These are phyloP conservation scores for Hippolais icterina DNA, from an alignment of 2,113 vertebrate species.

Conservation along the genomic window DNA sequence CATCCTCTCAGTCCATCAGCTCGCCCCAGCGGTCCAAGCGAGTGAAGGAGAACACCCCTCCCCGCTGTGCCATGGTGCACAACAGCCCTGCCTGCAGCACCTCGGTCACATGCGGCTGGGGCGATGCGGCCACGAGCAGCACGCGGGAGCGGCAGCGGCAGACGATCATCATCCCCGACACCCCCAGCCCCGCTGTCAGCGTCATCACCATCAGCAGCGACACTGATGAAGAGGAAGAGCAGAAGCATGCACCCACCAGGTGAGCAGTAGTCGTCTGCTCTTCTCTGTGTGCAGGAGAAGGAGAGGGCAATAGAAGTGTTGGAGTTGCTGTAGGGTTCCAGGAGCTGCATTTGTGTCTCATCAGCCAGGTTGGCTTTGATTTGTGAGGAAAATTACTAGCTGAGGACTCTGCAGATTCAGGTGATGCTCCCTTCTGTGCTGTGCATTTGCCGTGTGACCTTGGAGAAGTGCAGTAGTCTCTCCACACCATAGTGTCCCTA, in stretches of 20 bases:
- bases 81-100: conserved; percentile 82
- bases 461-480: background rate
- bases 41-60: conserved; percentile 97
- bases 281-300: background rate
- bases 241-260: conserved; percentile 90
- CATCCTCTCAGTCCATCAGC: conserved; percentile 87
- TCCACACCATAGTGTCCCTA: background rate
- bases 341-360: background rate
- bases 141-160: conserved; percentile 85
- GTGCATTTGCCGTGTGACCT: background rate
- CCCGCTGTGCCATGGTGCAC: conserved; percentile 90
- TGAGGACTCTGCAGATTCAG: background rate
- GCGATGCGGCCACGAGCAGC: conserved; percentile 82
- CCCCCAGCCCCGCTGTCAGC: conserved; percentile 95
- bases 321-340: background rate
- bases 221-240: conserved; percentile 96
- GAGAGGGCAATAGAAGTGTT: background rate
- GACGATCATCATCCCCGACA: conserved; percentile 96
- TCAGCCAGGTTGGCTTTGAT: background rate
- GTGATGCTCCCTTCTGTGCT: background rate
- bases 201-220: conserved; percentile 99
- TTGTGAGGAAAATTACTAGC: background rate
- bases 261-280: conserved; percentile 49
- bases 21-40: conserved; percentile 96
- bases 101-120: conserved; percentile 78